Base-by-base conservation (phyloP, 1,140 invertebrate species). In the Chlorops oryzae region DNA sequence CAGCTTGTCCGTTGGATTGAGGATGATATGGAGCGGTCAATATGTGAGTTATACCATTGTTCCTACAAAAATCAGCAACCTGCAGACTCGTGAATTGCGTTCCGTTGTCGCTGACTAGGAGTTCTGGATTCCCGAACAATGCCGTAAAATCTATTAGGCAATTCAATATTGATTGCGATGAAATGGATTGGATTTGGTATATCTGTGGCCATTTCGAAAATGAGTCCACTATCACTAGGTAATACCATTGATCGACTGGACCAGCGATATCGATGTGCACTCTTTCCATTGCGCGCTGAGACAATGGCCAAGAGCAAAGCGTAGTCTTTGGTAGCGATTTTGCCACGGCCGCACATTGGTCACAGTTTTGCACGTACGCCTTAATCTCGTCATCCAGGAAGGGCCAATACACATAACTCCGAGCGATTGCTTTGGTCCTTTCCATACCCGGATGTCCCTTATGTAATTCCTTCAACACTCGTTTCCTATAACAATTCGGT, bases 391-490 rank as follows among this genome's bases (percentile, higher is more conserved):
- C 54, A 39, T 78, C 73, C 1, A 80, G 68, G 4, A 60, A 58
- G 17, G 67, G 73, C 75, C 77, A 81, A 57, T 72, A 80, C 7
- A 77, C 63, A 53, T 76, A 73, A 35, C 59, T 60, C 28, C 76
- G 51, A 4, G 77, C 78, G 7, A 78, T 45, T 15, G 65, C 54
- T 58, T 81, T 81, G 63, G 77, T 81, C 53, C 70, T 70, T 13
- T 67, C 59, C 2, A 78, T 74, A 6, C 78, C 78, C 17, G 67
- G 57, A 56, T 79, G 78, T 23, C 61, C 66, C 10, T 50, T 41
- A 61, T 80, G 77, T n/a, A 79, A 50, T 47, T 70, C 59, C 23
- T 72, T 43, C 5, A 78, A 48, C 6, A 77, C 56, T 43, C 57
- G 25, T 12, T 55, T 18, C 38, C 59, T 63, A 35, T 75, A 47